Evolutionary conservation across 2,797 vertebrate genomes (phyloP), one percentile per base, ranked within the genome.

Genomic region (Vultur gryphus): DNA sequence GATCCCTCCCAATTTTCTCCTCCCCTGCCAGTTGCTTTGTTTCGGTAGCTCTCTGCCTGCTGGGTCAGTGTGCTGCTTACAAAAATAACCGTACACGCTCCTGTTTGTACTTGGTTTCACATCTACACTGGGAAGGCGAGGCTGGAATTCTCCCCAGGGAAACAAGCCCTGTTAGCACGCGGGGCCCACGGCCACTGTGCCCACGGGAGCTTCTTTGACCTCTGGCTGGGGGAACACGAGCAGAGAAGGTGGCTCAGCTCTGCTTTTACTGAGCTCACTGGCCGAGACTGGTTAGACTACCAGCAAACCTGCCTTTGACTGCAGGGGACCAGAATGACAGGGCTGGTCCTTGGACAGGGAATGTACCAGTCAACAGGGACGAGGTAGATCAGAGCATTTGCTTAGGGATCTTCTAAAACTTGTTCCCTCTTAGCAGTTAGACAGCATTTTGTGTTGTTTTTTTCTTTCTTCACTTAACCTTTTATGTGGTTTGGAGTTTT

Each of bases 141-240:
- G 41, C 70, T 82, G 73, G 54, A 46, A 37, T 85, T 89, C 41
- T 90, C n/a, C 18, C 28, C 21, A 49, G 61, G 54, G 19, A 79
- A 82, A 13, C n/a, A 35, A 33, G 28, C 52, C n/a, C n/a, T 66
- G 43, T 37, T 59, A 37, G 39, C 0, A 0, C 4, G 2, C 4
- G 7, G 44, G 5, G 8, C 31, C 35, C 1, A 0, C 0, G 7
- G 46, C 61, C 5, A 3, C 44, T 82, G 67, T 77, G 54, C 33
- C 84, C 57, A 28, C 13, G 8, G 37, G 35, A 90, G 25, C 62
- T 28, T 70, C 90, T 67, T 52, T 84, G 55, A 46, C 44, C 59
- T 21, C 33, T 86, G 59, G 16, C 31, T 52, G 52, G 48, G 26
- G 59, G n/a, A 73, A 41, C 7, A 4, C 0, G 44, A 89, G 48